A percentile compares a stretch with the other conserved stretches of the same genome.
Evolutionary conservation across 2,888 invertebrate genomes (phyloP).

Genomic region (Dichetophora obliterata): DNA sequence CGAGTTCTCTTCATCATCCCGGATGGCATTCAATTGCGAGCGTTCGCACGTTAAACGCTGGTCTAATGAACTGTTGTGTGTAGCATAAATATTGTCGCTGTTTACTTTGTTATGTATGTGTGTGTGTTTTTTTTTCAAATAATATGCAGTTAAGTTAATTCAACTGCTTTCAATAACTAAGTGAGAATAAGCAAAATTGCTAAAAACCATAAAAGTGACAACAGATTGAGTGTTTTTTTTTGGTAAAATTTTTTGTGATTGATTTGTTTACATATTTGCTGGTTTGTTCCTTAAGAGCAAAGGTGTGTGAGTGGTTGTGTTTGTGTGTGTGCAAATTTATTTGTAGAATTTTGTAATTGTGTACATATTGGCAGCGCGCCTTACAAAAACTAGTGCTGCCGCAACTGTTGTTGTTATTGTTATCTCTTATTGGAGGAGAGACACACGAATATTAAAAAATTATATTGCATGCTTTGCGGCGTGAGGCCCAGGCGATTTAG

Average conservation of each 20-base stretch:
- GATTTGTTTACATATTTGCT: background rate
- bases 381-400: background rate
- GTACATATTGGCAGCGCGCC: background rate
- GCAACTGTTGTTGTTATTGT: background rate
- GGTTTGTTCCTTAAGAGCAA: background rate
- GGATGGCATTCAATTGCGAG: constrained; percentile 52
- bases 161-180: constrained; percentile 27
- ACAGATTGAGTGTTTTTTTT: background rate
- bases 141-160: background rate
- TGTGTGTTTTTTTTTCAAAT: background rate
- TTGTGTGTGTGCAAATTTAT: constrained; percentile 30
- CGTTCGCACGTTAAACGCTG: constrained; percentile 46
- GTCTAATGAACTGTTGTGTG: constrained; percentile 5
- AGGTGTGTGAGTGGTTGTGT: background rate
- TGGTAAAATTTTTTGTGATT: background rate
- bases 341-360: constrained; percentile 25
- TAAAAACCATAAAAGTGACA: background rate
- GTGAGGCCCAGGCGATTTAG: background rate
- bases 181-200: constrained; percentile 22
- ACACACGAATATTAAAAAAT: constrained; percentile 4
- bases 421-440: background rate
- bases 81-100: constrained; percentile 15
- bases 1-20: constrained; percentile 40
- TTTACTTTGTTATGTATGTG: background rate
- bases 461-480: constrained; percentile 16